Percentiles rank a stretch among this genome's conserved stretches.
phyloP scores from a whole-genome alignment of 2,113 vertebrate species.

The Ceuthmochares aereus region DNA sequence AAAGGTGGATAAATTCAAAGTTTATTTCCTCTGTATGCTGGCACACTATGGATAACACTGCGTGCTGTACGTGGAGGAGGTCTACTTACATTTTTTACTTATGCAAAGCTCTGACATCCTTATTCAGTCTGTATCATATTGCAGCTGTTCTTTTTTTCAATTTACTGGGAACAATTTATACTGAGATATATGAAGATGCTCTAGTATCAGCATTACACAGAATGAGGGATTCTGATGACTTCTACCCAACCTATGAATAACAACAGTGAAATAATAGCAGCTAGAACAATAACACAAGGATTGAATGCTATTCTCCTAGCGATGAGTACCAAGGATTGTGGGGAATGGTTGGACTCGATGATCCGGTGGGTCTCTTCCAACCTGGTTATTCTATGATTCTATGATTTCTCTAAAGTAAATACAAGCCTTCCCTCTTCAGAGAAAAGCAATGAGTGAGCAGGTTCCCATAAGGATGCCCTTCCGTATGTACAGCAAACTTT shows the following conservation, averaged over 20 bases:
- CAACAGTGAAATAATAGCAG: background rate
- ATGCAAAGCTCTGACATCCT: background rate
- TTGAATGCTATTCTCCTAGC: background rate
- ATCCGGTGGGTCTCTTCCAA: too few relatives aligned
- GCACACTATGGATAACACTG: background rate
- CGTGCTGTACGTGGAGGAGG: background rate
- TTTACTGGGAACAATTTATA: slow-evolving; percentile 22
- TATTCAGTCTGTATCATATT: background rate
- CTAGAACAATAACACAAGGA: slow-evolving; percentile 1
- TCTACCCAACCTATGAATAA: slow-evolving; percentile 16
- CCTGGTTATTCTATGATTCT: too few relatives aligned
- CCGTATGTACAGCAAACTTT: background rate
- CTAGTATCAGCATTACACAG: background rate
- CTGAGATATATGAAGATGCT: slow-evolving; percentile 3
- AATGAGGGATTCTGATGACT: slow-evolving; percentile 33
- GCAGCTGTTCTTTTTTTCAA: background rate
- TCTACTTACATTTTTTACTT: background rate
- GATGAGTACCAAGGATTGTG: background rate
- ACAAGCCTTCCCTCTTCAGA: background rate
- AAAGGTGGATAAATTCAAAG: background rate
- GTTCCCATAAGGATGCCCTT: background rate
- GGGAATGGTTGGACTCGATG: too few relatives aligned
- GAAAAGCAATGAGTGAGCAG: background rate
- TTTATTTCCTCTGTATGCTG: background rate
- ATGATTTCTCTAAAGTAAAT: too few relatives aligned